These are phyloP conservation scores for Salvator merianae DNA, from an alignment of 2,113 vertebrate species.

Conservation along the genomic window DNA sequence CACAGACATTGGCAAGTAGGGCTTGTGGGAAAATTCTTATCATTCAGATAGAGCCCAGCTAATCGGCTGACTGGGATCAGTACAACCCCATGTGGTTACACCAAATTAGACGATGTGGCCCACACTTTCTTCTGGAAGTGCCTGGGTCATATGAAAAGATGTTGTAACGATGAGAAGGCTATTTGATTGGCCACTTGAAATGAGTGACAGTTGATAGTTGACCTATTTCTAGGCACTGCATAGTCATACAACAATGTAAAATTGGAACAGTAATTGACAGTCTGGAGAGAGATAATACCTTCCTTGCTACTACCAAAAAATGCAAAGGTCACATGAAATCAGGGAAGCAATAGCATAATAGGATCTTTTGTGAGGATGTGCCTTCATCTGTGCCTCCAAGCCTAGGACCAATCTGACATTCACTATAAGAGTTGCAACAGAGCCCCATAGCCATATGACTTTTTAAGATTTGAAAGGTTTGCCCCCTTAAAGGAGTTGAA, in stretches of 20 bases:
- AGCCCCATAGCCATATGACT: background rate
- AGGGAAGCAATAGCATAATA: background rate
- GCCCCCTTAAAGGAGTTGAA: background rate
- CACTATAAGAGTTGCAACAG: background rate
- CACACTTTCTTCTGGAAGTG: background rate
- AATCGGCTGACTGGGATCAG: background rate
- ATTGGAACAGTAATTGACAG: slow-evolving; percentile 12
- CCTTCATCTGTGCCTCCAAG: background rate
- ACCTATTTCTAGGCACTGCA: background rate
- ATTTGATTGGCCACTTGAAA: slow-evolving; percentile 28
- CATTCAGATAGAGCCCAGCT: background rate
- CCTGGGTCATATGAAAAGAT: background rate
- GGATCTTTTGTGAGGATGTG: background rate
- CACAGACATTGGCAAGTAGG: background rate
- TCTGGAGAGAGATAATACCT: background rate
- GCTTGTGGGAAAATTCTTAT: background rate
- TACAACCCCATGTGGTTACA: background rate
- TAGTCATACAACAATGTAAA: slow-evolving; percentile 17
- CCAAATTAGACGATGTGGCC: background rate
- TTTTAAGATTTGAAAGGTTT: background rate
- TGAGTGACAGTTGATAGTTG: background rate
- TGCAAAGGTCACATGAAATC: slow-evolving; percentile 20
- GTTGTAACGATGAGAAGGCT: background rate
- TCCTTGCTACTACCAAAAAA: background rate
- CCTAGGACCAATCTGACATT: background rate